Base-by-base conservation (phyloP, 1,140 invertebrate species). In the Bombus haemorrhoidalis region DNA sequence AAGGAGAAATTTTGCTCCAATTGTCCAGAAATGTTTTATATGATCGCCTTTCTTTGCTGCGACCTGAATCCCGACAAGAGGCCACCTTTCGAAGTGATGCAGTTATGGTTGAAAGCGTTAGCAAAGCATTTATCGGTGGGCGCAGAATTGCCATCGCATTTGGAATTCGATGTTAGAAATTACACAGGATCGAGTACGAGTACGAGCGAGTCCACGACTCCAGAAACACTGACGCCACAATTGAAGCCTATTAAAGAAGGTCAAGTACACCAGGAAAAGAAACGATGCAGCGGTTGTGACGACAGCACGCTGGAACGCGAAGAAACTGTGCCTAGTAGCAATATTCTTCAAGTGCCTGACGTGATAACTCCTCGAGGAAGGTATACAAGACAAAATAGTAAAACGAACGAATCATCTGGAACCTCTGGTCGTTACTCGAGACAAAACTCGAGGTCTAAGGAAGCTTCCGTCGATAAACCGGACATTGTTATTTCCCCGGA, bases 21-120 rank as follows among this genome's bases (percentile, higher is more conserved):
- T 86, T 99, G 98, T 93, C 98, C 98, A 0, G 97, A 98, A 92
- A 96, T 97, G 1, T 98, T 99, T 92, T 98, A 98, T 91, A 97
- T 97, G 91, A 96, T 99, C 76, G 98, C 98, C 41, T 98, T 98
- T 92, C 95, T 98, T 25, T 98, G 98, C 93, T 98, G 98, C 91
- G 97, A 98, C 93, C 95, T 98, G 5, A 98, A 98, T 95, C 98
- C 98, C 1, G 98, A 99, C 93, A 97, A 96, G 93, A 96, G 98
- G 90, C 98, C 98, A 0, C 97, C 98, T 0, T 98, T 98, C 93
- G 98, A 98, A 92, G 96, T 98, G n/a, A 96, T 98, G 92, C 97
- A 98, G 94, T 96, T 97, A 3, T 98, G 98, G 98, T 93, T 98
- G 37, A 97, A 98, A 93, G 96, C 96, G 41, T 91, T 98, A 69